Evolutionary conservation across 2,888 invertebrate species (phyloP).

Genomic region (Parnassius mnemosyne): DNA sequence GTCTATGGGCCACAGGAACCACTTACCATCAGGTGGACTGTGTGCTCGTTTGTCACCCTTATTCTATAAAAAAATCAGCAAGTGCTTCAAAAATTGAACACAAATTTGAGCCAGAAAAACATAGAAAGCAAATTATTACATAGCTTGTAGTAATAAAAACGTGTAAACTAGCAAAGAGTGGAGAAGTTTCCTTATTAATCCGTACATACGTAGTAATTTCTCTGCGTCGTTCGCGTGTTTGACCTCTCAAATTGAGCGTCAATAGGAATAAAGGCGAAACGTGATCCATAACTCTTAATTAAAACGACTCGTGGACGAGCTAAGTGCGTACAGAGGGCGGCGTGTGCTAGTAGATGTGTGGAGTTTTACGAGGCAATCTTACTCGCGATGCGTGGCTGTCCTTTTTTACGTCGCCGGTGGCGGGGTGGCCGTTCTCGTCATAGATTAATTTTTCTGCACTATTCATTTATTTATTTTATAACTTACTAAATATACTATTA

Average conservation of each 20-base stretch:
- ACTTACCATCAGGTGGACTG: no score
- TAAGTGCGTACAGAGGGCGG: constrained; percentile 23
- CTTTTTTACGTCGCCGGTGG: constrained; percentile 65
- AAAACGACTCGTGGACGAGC: constrained; percentile 29
- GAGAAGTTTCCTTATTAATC: no score
- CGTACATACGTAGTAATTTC: neutral
- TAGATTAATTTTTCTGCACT: constrained; percentile 38
- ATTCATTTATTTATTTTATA: neutral
- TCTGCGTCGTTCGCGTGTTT: neutral
- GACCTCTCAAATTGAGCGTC: constrained; percentile 11
- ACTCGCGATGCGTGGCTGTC: constrained; percentile 63
- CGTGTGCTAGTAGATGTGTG: constrained; percentile 32
- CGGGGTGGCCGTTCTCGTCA: constrained; percentile 44
- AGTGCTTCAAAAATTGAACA: no score
- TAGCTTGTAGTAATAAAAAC: no score
- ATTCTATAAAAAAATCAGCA: no score
- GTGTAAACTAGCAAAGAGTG: no score
- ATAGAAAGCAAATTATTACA: no score
- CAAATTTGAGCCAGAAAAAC: no score
- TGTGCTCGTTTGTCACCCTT: no score
- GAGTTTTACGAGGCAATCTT: constrained; percentile 72
- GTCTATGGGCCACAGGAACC: no score
- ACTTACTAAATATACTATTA: no score
- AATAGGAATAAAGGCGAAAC: constrained; percentile 18
- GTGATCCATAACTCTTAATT: constrained; percentile 22